Evolutionary conservation across 2,888 invertebrate genomes (phyloP).

Genomic region (Cheilosia soror): DNA sequence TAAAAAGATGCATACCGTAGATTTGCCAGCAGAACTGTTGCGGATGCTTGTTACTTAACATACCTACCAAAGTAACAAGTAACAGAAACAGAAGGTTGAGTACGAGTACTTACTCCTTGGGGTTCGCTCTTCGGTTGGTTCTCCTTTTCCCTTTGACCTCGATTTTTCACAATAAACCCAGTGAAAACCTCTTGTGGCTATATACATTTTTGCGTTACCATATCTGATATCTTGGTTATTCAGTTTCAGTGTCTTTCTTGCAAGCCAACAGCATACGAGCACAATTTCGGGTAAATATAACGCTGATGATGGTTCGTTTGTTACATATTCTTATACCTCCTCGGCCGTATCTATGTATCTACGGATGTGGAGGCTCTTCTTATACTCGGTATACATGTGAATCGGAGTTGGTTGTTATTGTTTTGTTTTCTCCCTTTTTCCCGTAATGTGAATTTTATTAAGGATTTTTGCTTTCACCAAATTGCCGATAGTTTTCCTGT

Average conservation of each 20-base stretch:
- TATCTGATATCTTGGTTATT: too few relatives aligned
- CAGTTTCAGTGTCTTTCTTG: too few relatives aligned
- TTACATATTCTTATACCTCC: not conserved
- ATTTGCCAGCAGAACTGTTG: constrained; percentile 36
- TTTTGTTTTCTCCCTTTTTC: too few relatives aligned
- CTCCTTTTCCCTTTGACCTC: constrained; percentile 49
- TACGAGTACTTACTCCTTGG: constrained; percentile 5
- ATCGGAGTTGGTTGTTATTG: too few relatives aligned
- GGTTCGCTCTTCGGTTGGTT: not conserved
- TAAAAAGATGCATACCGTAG: constrained; percentile 47
- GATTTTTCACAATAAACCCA: constrained; percentile 28
- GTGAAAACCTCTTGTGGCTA: constrained; percentile 15
- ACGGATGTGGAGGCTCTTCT: too few relatives aligned
- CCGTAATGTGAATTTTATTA: too few relatives aligned
- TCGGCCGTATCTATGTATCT: too few relatives aligned
- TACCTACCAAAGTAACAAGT: constrained; percentile 46
- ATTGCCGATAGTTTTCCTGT: too few relatives aligned
- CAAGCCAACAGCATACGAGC: constrained; percentile 20
- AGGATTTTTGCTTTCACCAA: too few relatives aligned
- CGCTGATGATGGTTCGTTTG: too few relatives aligned
- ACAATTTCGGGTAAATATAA: constrained; percentile 34
- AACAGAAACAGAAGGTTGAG: constrained; percentile 46
- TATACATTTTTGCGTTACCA: not conserved
- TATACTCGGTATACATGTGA: too few relatives aligned
- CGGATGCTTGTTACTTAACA: constrained; percentile 46